These are phyloP conservation scores for Leptinotarsa peninsularis DNA, from an alignment of 2,888 invertebrate genomes.

Conservation along the genomic window DNA sequence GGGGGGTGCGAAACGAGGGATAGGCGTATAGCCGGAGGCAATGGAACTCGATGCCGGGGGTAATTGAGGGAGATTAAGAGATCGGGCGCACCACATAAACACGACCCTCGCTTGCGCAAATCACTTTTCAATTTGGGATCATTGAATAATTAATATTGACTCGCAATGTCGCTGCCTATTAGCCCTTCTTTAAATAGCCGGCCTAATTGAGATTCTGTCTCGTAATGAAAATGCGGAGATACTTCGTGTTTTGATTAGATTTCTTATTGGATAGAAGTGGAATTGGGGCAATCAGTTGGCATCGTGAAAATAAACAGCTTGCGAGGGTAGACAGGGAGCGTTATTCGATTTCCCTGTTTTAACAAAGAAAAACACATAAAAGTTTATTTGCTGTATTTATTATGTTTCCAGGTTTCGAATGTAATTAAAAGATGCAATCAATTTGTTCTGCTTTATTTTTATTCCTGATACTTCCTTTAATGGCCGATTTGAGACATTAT, in stretches of 20 bases:
- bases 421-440: too few species aligned
- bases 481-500: too few species aligned
- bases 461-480: too few species aligned
- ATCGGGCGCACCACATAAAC: constrained; percentile 64
- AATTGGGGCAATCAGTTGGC: neutral
- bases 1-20: constrained; percentile 49
- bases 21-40: constrained; percentile 51
- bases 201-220: constrained; percentile 48
- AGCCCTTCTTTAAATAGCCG: constrained; percentile 53
- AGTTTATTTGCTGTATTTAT: too few species aligned
- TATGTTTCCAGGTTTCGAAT: too few species aligned
- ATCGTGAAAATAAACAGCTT: neutral
- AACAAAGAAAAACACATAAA: neutral
- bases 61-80: constrained; percentile 65
- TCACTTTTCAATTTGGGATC: constrained; percentile 63
- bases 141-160: constrained; percentile 64
- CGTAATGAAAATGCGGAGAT: constrained; percentile 13
- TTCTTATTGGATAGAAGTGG: constrained; percentile 3
- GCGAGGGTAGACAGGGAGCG: neutral
- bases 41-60: constrained; percentile 57
- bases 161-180: constrained; percentile 56
- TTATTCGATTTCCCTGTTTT: neutral
- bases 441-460: too few species aligned
- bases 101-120: constrained; percentile 60
- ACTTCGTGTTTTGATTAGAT: constrained; percentile 16